Evolutionary conservation across 1,140 invertebrate species (phyloP), one percentile per base, ranked within the genome.

Genomic region (Coptotermes formosanus): DNA sequence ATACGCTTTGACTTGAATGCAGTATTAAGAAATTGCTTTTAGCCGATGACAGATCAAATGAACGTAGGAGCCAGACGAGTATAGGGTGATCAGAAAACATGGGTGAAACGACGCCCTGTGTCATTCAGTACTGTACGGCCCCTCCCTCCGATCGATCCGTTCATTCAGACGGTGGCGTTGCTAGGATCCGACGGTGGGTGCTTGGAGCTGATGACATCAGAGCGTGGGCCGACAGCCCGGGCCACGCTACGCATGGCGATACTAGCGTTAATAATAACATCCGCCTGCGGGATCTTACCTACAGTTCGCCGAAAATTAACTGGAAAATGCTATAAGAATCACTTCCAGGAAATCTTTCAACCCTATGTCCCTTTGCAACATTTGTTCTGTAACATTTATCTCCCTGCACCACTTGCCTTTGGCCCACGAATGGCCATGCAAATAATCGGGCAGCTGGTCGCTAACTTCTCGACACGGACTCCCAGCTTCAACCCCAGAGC

Each of bases 101-200:
- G n/a, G 64, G 8, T 30, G 64, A 75, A 30, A 64, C 16, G 21
- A 75, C 64, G n/a, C 64, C 64, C 64, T 75, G 64, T 75, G 64
- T 75, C 64, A 75, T 75, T 75, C 64, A 75, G 64, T 30, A 6
- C n/a, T 25, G n/a, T 16, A 11, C 25, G 25, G n/a, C 64, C 64
- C n/a, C 64, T 75, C 64, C 64, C 64, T 75, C 64, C 64, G 9
- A 75, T 75, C 64, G 64, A 75, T 75, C 64, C 25, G 64, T 75
- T 75, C 64, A 75, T 75, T 75, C n/a, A 75, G 64, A 75, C 30
- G 30, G 64, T 12, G 25, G 64, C 64, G 64, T 75, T 75, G 64
- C 64, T 75, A 75, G 64, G 64, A 75, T 2, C 64, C 64, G 11
- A 75, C 64, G 9, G 64, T n/a, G 25, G 64, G 64, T 30, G 64